phyloP scores from a whole-genome alignment of 2,113 vertebrate species.

The human region GRCh38 chr20:21967001-21967500 shows the following conservation, averaged over 20 bases:
- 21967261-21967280: background rate
- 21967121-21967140: slow-evolving; percentile 20
- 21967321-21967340: background rate
- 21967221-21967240: background rate
- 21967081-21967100: slow-evolving; percentile 40
- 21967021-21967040: slow-evolving; percentile 62
- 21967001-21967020: slow-evolving; percentile 50
- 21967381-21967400: background rate
- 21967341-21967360: background rate
- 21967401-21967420: background rate
- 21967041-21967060: background rate
- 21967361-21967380: background rate
- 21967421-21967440: background rate
- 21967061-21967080: slow-evolving; percentile 25
- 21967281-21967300: background rate
- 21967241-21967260: background rate
- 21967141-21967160: slow-evolving; percentile 51
- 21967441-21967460: background rate
- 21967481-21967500: background rate
- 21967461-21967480: background rate
- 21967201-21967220: slow-evolving; percentile 32
- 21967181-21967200: background rate
- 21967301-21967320: background rate
- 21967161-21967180: background rate
- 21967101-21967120: slow-evolving; percentile 25